Evolutionary conservation across 2,888 invertebrate species (phyloP), one percentile per base, ranked within the genome.

Genomic region (Heliconius sara): DNA sequence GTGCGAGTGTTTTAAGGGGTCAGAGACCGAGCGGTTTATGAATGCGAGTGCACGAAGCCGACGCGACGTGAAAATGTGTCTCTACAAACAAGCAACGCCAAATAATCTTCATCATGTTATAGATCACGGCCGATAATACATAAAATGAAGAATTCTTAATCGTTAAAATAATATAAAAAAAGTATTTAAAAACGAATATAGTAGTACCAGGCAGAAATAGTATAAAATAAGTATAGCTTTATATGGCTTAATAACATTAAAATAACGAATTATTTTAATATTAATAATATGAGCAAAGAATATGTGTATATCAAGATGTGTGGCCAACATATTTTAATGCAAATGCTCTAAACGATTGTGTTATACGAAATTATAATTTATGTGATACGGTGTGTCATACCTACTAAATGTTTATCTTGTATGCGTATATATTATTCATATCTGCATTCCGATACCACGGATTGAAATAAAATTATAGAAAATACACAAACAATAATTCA

Each of bases 41-140:
- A 93, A 95, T 95, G 95, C 95, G 89, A 89, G 91, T 88, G 90
- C 95, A 95, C 95, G 95, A 87, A 89, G 88, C 87, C 85, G 90
- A 86, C 90, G 88, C 88, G 89, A 86, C 89, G 84, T 83, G 89
- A 91, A 93, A 92, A 92, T 92, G 92, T 94, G 92, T 92, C 88
- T 88, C 88, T 84, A 85, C 93, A 93, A 93, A 93, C 91, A 92
- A 78, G 73, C 78, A 78, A 74, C 78, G 68, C 74, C 74, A 43
- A 78, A 74, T 68, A 87, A 88, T 90, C 90, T 90, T 77, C 89
- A 88, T 86, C 87, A 39, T 63, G 84, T 84, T 87, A 85, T 87
- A 89, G 91, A 89, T 92, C 90, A 91, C 89, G 89, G 86, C 85
- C 43, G n/a, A 43, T 75, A 27, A 65, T 27, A 43, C 74, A 12